These are phyloP conservation scores for Chaetodon auriga DNA, from an alignment of 2,113 vertebrate species.

Conservation along the genomic window DNA sequence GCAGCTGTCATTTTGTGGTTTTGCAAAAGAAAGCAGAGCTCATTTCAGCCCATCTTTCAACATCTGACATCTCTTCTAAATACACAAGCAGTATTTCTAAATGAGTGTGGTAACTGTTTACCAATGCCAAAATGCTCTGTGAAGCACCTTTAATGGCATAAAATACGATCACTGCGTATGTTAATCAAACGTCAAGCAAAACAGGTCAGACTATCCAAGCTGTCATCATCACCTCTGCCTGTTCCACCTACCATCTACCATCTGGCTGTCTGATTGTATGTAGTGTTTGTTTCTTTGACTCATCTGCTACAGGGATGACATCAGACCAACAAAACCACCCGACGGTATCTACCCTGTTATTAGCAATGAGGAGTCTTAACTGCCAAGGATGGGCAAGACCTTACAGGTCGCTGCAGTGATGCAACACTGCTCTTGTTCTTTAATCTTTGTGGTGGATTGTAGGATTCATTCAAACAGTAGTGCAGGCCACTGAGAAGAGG, in stretches of 20 bases:
- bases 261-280: slow-evolving; percentile 39
- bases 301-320: slow-evolving; percentile 58
- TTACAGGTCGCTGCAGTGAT: slow-evolving; percentile 31
- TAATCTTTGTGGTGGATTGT: slow-evolving; percentile 22
- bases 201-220: neutral
- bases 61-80: neutral
- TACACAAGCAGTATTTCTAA: neutral
- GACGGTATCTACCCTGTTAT: slow-evolving; percentile 50
- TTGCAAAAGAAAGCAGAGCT: neutral
- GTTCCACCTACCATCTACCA: slow-evolving; percentile 7
- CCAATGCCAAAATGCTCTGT: neutral
- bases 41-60: neutral
- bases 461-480: neutral
- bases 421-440: slow-evolving; percentile 14
- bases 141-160: slow-evolving; percentile 11
- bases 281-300: slow-evolving; percentile 56
- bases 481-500: neutral
- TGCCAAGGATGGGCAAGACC: slow-evolving; percentile 55
- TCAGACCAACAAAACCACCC: slow-evolving; percentile 54
- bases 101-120: neutral
- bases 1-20: neutral
- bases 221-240: slow-evolving; percentile 11
- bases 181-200: neutral
- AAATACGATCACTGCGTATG: neutral
- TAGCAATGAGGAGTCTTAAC: slow-evolving; percentile 26